A percentile compares a stretch with the other conserved stretches of the same genome.
These are phyloP conservation scores for Triplophysa siluroides DNA, from an alignment of 2,113 vertebrate genomes.

Conservation along the genomic window DNA sequence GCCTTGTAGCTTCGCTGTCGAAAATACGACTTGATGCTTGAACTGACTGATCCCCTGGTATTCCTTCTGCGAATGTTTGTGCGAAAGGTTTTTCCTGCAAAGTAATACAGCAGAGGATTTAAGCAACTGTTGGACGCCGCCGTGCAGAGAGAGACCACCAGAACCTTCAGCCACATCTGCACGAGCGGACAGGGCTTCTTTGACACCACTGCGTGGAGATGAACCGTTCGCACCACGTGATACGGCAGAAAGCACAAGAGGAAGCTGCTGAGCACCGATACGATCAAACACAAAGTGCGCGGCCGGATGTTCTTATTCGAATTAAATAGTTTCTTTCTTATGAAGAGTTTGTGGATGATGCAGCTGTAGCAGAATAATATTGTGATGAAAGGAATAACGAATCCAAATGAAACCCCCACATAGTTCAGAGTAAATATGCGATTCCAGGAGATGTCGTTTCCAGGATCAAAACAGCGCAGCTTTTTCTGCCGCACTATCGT, in stretches of 20 bases:
- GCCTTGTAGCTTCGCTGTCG: too few species aligned
- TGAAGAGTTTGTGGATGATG: slow-evolving; percentile 55
- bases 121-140: slow-evolving; percentile 70
- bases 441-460: slow-evolving; percentile 40
- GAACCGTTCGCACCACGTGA: slow-evolving; percentile 64
- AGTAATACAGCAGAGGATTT: slow-evolving; percentile 77
- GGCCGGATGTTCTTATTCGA: rapidly evolving
- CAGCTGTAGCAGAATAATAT: slow-evolving; percentile 68
- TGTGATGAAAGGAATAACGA: slow-evolving; percentile 69
- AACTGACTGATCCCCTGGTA: too few species aligned
- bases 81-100: slow-evolving; percentile 65
- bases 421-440: slow-evolving; percentile 68
- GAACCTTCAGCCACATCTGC: slow-evolving; percentile 49
- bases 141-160: slow-evolving; percentile 68
- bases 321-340: rapidly evolving
- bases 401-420: slow-evolving; percentile 64
- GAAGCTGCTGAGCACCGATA: slow-evolving; percentile 65
- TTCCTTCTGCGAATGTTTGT: neutral
- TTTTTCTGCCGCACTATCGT: rapidly evolving
- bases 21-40: too few species aligned
- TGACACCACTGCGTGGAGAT: slow-evolving; percentile 61
- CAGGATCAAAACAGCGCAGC: slow-evolving; percentile 68
- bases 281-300: slow-evolving; percentile 61
- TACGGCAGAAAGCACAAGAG: slow-evolving; percentile 76
- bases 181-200: slow-evolving; percentile 16